Base-by-base conservation (phyloP, 2,888 invertebrate genomes). In the Hirudinaria manillensis region DNA sequence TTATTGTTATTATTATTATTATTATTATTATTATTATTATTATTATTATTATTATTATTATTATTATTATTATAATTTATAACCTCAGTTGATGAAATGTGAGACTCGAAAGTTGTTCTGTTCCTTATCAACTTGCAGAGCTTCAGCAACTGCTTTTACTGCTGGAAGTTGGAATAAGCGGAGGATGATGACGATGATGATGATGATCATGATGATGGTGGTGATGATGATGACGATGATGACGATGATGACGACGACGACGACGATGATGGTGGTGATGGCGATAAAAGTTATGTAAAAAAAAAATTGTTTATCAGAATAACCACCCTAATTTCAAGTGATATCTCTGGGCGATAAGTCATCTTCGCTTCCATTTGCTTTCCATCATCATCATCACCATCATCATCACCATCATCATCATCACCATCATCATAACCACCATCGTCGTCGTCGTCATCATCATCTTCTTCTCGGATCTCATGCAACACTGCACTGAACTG, bases 211-310 rank as follows among this genome's bases (percentile, higher is more conserved):
- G 45, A 70, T 70, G 70, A 70, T 70, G 36, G 36, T 70, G 70
- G 36, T 70, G 70, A 70, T 70, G 70, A 70, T 71, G 71, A 51
- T 51, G 45, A 45, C 45, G 71, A 71, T 71, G 71, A 71, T 71
- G 71, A 71, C 45, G 45, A 71, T 71, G 71, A 71, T 71, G 71
- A 51, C 45, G 45, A 71, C 45, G 71, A 19, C 45, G 71, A 45
- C 45, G 45, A 71, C n/a, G 71, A 51, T 71, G 53, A 71, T 51
- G 38, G 71, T 67, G 68, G 61, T 61, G 61, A 29, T 61, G 24
- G 61, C n/a, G 4, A 2, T 61, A 6, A 27, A 53, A 21, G 53
- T 53, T 24, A 21, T 16, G 56, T 38, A 38, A 38, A 38, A 38
- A 38, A 38, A 38, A 38, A 38, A 38, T 10, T 45, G 45, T 45